Base-by-base conservation (phyloP, 2,113 vertebrate genomes). In the Vanacampus margaritifer region DNA sequence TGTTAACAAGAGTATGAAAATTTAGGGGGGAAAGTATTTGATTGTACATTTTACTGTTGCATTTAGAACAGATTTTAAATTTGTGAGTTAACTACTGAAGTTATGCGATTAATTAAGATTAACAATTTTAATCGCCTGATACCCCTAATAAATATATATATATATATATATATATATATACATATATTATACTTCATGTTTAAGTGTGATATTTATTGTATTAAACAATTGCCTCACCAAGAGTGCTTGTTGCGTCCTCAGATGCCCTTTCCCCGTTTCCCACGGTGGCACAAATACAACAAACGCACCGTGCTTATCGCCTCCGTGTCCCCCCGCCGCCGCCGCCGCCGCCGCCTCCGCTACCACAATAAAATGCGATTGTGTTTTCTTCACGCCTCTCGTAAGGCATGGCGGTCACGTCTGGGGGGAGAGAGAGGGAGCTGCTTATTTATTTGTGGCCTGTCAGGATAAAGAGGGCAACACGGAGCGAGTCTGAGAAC, bases 401-500 rank as follows among this genome's bases (percentile, higher is more conserved):
- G 82, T 83, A 79, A 84, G 84, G 79, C 83, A 88, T 86, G 84
- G 86, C 70, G 83, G 85, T 85, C 85, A 90, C 81, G 86, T 88
- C 86, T 76, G 78, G 68, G 57, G 81, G 73, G 83, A 39, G 68
- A 64, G 69, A 64, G 68, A 76, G 77, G 65, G 71, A 83, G 73
- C 71, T 74, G 81, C 88, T 84, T 90, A 90, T 89, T 88, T 89
- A 88, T 89, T 89, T 89, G 86, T 83, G 86, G 79, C 77, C 87
- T 89, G 89, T 90, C 89, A 86, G 85, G 81, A 89, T 89, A 87
- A 89, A 88, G 85, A 88, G 86, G 87, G 84, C 87, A 88, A 84
- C 82, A 82, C 72, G 78, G 82, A 84, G 82, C 69, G 69, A 82
- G 84, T 87, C 83, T 89, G 87, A 88, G 87, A 90, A 89, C 87